Conservation (phyloP, 2,888 invertebrate species). For the Entomobrya proxima region DNA sequence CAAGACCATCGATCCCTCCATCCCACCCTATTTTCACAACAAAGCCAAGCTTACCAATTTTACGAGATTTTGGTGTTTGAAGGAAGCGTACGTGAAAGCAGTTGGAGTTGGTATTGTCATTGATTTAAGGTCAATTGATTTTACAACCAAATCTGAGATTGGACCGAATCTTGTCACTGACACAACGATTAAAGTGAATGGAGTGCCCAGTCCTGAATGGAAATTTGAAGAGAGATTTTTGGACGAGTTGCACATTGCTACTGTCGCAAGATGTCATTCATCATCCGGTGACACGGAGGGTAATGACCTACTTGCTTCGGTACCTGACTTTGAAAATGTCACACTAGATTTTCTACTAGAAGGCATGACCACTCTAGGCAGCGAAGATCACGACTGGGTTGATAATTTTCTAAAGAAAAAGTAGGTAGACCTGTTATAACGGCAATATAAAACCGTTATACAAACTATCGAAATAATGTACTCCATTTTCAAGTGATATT, state of each 20-base stretch:
- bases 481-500: slow-evolving; percentile 10
- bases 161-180: slow-evolving; percentile 81
- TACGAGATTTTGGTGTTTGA: slow-evolving; percentile 94
- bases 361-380: slow-evolving; percentile 79
- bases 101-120: slow-evolving; percentile 89
- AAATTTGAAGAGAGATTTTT: slow-evolving; percentile 89
- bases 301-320: slow-evolving; percentile 76
- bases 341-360: slow-evolving; percentile 82
- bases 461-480: background rate
- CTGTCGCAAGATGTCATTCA: slow-evolving; percentile 81
- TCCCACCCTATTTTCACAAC: slow-evolving; percentile 76
- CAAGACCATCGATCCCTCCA: slow-evolving; percentile 79
- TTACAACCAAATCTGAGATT: slow-evolving; percentile 82
- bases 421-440: slow-evolving; percentile 74
- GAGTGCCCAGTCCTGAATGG: slow-evolving; percentile 81
- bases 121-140: slow-evolving; percentile 87
- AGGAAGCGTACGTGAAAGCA: slow-evolving; percentile 96
- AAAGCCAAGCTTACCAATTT: slow-evolving; percentile 86
- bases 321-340: slow-evolving; percentile 80
- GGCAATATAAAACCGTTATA: background rate
- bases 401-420: slow-evolving; percentile 81
- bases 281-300: slow-evolving; percentile 79
- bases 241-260: slow-evolving; percentile 85
- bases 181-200: slow-evolving; percentile 83
- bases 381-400: slow-evolving; percentile 79